These are phyloP conservation scores for Drosophila nigricruria DNA, from an alignment of 2,888 invertebrate species.

Conservation along the genomic window DNA sequence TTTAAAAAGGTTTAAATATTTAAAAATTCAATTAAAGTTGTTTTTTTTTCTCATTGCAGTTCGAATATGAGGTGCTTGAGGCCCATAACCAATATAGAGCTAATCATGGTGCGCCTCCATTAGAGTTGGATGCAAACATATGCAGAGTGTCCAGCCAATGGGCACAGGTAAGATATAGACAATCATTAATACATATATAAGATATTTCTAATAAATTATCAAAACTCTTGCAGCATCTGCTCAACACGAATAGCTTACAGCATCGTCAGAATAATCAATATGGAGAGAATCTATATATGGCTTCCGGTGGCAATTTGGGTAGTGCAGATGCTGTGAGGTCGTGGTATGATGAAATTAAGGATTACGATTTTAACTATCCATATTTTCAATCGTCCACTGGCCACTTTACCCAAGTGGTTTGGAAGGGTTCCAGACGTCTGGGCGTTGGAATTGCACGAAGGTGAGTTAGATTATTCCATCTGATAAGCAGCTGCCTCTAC, in stretches of 20 bases:
- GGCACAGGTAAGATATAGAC: slow-evolving; percentile 86
- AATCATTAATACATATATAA: neutral
- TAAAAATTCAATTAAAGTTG: neutral
- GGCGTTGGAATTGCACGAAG: slow-evolving; percentile 90
- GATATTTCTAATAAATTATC: neutral
- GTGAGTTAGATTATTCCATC: slow-evolving; percentile 54
- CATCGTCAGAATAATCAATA: slow-evolving; percentile 92
- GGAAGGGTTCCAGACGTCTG: slow-evolving; percentile 90
- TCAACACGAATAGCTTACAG: slow-evolving; percentile 88
- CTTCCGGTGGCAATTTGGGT: slow-evolving; percentile 89
- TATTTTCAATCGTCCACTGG: slow-evolving; percentile 90
- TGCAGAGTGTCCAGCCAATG: slow-evolving; percentile 90
- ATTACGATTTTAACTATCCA: slow-evolving; percentile 88
- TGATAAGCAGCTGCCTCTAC: neutral
- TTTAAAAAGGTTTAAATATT: neutral
- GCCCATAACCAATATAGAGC: slow-evolving; percentile 91
- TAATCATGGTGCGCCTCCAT: slow-evolving; percentile 89
- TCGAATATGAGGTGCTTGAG: slow-evolving; percentile 90
- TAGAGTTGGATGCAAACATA: slow-evolving; percentile 88
- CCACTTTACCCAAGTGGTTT: slow-evolving; percentile 95
- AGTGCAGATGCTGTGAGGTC: slow-evolving; percentile 91
- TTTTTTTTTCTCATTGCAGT: too few relatives aligned
- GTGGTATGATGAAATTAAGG: slow-evolving; percentile 92
- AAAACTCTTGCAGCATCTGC: slow-evolving; percentile 80
- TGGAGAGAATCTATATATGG: slow-evolving; percentile 93